Conservation (phyloP, 1,140 invertebrate genomes). For the Ptiloglossa arizonensis region DNA sequence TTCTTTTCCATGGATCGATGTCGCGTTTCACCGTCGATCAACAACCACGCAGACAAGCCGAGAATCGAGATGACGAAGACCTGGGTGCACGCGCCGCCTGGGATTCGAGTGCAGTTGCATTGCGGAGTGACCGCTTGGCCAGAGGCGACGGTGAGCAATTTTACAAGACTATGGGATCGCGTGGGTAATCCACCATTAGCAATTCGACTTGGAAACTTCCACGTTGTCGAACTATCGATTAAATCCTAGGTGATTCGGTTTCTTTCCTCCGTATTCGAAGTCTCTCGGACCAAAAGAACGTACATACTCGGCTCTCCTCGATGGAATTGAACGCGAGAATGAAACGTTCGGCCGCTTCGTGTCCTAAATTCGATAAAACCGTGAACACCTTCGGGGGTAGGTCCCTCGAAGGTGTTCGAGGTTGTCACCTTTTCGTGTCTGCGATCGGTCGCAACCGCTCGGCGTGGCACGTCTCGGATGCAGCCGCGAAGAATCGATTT, state of each 20-base stretch:
- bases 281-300: too few species aligned
- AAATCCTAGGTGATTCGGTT: too few species aligned
- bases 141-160: constrained; percentile 82
- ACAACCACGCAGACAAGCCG: constrained; percentile 85
- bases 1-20: not conserved
- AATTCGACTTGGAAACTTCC: too few species aligned
- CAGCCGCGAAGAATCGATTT: constrained; percentile 57
- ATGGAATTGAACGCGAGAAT: too few species aligned
- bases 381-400: too few species aligned
- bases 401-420: too few species aligned
- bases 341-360: too few species aligned
- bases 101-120: constrained; percentile 85
- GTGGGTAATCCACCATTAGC: too few species aligned
- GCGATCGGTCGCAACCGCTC: not conserved
- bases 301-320: too few species aligned
- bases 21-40: not conserved
- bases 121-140: constrained; percentile 87
- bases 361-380: constrained; percentile 1
- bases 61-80: constrained; percentile 84
- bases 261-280: too few species aligned
- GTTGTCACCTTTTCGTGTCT: too few species aligned
- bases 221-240: too few species aligned
- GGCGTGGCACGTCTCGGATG: constrained; percentile 23
- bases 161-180: constrained; percentile 22
- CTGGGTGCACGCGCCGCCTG: constrained; percentile 88